These are phyloP conservation scores for Chaenocephalus aceratus DNA, from an alignment of 2,113 vertebrate species.

Conservation along the genomic window DNA sequence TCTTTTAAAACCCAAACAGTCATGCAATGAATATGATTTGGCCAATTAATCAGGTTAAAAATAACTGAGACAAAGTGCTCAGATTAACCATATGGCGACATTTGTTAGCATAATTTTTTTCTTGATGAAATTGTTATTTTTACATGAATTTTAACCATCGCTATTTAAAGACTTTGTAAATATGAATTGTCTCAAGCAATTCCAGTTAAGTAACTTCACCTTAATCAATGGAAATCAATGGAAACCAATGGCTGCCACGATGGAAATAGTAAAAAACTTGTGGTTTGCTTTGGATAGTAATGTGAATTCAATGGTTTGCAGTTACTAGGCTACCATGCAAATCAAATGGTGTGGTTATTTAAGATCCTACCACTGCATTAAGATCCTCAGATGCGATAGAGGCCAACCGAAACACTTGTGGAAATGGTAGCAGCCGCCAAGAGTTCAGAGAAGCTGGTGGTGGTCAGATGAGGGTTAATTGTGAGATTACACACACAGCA, in stretches of 20 bases:
- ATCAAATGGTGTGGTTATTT: constrained; percentile 12
- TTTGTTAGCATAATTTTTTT: neutral
- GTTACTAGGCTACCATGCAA: constrained; percentile 29
- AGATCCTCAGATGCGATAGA: constrained; percentile 21
- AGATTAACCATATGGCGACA: neutral
- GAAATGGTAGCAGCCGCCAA: constrained; percentile 22
- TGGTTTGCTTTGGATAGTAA: neutral
- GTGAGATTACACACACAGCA: constrained; percentile 67
- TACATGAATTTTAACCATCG: neutral
- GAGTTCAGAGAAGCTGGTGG: constrained; percentile 18
- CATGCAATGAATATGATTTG: constrained; percentile 42
- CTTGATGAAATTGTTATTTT: neutral
- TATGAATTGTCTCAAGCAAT: neutral
- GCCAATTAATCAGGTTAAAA: neutral
- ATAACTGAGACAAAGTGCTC: constrained; percentile 7
- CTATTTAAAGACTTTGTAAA: neutral
- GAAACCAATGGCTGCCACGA: neutral
- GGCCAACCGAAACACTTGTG: neutral
- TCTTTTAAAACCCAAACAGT: constrained; percentile 43
- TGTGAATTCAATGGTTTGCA: neutral
- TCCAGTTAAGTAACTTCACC: neutral
- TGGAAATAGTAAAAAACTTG: neutral
- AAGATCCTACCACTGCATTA: constrained; percentile 6
- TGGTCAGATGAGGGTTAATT: constrained; percentile 56
- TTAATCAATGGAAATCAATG: constrained; percentile 3